Conservation (phyloP, 2,888 invertebrate species). For the Pollenia amentaria region DNA sequence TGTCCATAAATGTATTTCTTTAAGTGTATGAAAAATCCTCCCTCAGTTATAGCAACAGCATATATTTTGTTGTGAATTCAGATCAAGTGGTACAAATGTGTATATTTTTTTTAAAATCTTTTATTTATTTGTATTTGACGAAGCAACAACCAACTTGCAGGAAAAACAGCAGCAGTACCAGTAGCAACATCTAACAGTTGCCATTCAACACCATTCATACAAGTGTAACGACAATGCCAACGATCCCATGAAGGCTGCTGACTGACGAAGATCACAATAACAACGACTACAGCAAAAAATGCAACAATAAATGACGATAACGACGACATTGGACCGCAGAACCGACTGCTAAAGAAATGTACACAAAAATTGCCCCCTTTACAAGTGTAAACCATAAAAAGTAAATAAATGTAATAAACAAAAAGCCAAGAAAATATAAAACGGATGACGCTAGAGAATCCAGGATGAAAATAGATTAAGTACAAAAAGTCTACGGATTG, state of each 20-base stretch:
- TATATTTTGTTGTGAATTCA: not conserved
- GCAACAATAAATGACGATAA: constrained; percentile 38
- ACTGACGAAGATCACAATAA: constrained; percentile 33
- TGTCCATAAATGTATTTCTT: not conserved
- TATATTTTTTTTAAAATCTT: not conserved
- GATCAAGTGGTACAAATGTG: constrained; percentile 41
- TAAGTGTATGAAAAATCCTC: constrained; percentile 26
- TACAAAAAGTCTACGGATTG: constrained; percentile 71
- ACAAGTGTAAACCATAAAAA: constrained; percentile 53
- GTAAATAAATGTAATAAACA: constrained; percentile 7
- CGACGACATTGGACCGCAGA: constrained; percentile 59
- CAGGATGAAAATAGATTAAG: constrained; percentile 77
- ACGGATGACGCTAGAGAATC: constrained; percentile 72
- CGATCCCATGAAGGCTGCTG: constrained; percentile 71
- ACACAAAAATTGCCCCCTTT: constrained; percentile 66
- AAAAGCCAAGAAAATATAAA: constrained; percentile 8
- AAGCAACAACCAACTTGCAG: constrained; percentile 10
- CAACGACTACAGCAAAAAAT: constrained; percentile 22
- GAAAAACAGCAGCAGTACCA: constrained; percentile 31
- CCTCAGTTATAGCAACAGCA: constrained; percentile 14
- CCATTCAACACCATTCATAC: constrained; percentile 57
- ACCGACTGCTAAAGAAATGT: constrained; percentile 3
- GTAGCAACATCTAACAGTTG: constrained; percentile 48
- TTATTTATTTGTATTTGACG: constrained; percentile 33
- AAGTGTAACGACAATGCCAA: constrained; percentile 64